Percentiles rank a stretch among this genome's conserved stretches.
Evolutionary conservation across 2,797 vertebrate species (phyloP).

Genomic region (Rhinatrema bivittatum): DNA sequence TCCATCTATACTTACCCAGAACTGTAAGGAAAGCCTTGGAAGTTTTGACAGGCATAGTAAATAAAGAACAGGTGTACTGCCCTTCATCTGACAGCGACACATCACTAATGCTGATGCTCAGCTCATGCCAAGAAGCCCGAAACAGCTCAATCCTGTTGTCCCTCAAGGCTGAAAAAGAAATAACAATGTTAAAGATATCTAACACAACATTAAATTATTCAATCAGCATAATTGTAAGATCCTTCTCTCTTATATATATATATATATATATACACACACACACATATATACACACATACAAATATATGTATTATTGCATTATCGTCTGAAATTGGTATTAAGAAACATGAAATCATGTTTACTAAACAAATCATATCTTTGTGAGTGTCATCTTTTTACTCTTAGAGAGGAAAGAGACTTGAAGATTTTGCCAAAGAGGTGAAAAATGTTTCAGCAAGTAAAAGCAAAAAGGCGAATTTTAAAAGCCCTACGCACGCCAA

Average conservation of each 20-base stretch:
- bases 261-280: too few relatives aligned
- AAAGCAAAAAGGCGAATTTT: too few relatives aligned
- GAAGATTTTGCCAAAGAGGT: too few relatives aligned
- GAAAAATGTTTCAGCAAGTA: too few relatives aligned
- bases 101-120: constrained; percentile 93
- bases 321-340: neutral
- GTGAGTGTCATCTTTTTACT: neutral
- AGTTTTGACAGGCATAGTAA: constrained; percentile 97
- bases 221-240: neutral
- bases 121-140: constrained; percentile 84
- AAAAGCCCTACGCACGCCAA: too few relatives aligned
- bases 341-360: neutral
- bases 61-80: constrained; percentile 94
- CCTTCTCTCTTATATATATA: neutral
- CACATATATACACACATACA: too few relatives aligned
- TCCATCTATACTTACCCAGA: constrained; percentile 68
- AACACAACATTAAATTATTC: neutral
- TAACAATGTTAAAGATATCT: neutral
- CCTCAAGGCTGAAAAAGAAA: constrained; percentile 71
- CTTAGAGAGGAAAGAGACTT: too few relatives aligned
- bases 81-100: constrained; percentile 87
- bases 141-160: constrained; percentile 95
- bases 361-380: neutral
- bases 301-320: neutral
- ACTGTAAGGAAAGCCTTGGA: constrained; percentile 95